Base-by-base conservation (phyloP, 2,797 vertebrate species). In the Sphenopsis melanotis region DNA sequence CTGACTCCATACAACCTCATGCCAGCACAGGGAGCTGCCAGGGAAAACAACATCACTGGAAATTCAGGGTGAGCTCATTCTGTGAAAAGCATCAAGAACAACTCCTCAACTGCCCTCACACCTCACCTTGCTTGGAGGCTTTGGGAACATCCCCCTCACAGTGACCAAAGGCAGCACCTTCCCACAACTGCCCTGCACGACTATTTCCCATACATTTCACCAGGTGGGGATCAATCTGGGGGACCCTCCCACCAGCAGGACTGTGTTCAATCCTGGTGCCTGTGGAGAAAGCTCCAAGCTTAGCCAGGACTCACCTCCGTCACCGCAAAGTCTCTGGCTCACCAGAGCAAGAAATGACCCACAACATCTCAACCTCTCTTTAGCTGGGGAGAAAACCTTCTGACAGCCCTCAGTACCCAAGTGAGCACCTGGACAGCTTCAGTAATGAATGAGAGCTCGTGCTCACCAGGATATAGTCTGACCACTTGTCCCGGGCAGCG, bases 381-480 rank as follows among this genome's bases (percentile, higher is more conserved):
- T 24, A 72, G 41, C 19, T 15, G 26, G 19, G 75, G 32, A 71
- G 5, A 49, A 80, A 90, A 49, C 22, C 12, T 66, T 65, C 6
- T 60, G 53, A 24, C 29, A 89, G 59, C 22, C 44, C 22, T 14
- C 12, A 34, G 30, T 29, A 53, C 27, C 41, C 34, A 47, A n/a
- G 61, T 6, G 16, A 65, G 23, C 15, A 39, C n/a, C 52, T 72
- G 61, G 39, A 89, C 69, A 92, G 24, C 19, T 85, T 81, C 46
- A 84, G 63, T 37, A 79, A 90, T 39, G 56, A 95, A 88, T 41
- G 27, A 91, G 91, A 77, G 30, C 5, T 65, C 4, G 21, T 57
- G 79, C 96, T 98, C 97, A 99, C 99, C 98, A 99, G 98, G 83
- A 99, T 98, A 94, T 99, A 99, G 96, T 99, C 99, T 32, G 99